Evolutionary conservation across 1,140 invertebrate species (phyloP).

Genomic region (Drosophila sp.): DNA sequence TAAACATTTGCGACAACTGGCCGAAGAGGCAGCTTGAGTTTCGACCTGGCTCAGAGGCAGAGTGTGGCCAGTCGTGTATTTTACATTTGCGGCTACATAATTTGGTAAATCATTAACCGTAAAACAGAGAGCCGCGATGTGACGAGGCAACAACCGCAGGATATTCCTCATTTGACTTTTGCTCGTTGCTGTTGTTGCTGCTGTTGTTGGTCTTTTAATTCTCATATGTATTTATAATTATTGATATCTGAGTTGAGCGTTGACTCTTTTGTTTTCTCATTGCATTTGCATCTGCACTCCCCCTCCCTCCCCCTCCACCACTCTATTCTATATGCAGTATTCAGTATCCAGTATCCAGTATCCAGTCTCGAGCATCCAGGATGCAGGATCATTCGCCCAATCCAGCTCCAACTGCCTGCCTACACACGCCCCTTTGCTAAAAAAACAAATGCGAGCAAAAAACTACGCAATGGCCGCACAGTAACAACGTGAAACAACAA

Average conservation of each 20-base stretch:
- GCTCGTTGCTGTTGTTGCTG: background rate
- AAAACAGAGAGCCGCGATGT: slow-evolving; percentile 69
- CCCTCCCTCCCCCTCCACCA: no score
- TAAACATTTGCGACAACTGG: slow-evolving; percentile 78
- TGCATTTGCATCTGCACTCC: background rate
- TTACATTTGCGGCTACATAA: slow-evolving; percentile 80
- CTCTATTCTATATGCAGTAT: no score
- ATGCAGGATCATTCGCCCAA: slow-evolving; percentile 50
- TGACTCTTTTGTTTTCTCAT: slow-evolving; percentile 1
- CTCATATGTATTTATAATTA: slow-evolving; percentile 47
- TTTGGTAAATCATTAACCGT: slow-evolving; percentile 81
- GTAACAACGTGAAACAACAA: slow-evolving; percentile 31
- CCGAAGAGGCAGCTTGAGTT: slow-evolving; percentile 18
- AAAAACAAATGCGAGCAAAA: slow-evolving; percentile 75
- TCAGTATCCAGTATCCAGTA: no score
- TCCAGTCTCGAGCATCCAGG: no score
- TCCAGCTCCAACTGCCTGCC: slow-evolving; percentile 62
- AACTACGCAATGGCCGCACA: slow-evolving; percentile 76
- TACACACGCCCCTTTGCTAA: slow-evolving; percentile 79
- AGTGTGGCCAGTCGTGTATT: slow-evolving; percentile 52
- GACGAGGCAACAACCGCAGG: slow-evolving; percentile 33
- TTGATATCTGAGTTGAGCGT: slow-evolving; percentile 32
- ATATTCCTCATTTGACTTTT: slow-evolving; percentile 35
- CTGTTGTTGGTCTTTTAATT: background rate
- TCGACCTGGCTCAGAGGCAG: background rate